phyloP scores from a whole-genome alignment of 2,113 vertebrate species.

The Progne subis region DNA sequence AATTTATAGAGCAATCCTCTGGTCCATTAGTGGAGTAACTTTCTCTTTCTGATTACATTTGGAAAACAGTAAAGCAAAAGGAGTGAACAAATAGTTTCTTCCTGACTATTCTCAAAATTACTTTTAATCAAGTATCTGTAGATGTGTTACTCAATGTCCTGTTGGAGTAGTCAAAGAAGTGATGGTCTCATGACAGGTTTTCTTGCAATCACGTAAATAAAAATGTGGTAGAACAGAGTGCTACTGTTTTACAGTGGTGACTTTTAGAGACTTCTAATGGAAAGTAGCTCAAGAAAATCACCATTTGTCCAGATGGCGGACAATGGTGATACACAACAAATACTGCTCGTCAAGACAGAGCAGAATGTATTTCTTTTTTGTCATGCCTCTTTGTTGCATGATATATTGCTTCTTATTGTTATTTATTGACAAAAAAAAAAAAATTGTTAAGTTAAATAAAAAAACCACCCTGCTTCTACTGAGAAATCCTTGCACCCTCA shows the following conservation, averaged over 20 bases:
- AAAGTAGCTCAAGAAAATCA: constrained; percentile 26
- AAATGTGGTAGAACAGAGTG: not conserved
- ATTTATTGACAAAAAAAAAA: not conserved
- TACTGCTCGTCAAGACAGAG: not conserved
- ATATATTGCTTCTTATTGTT: not conserved
- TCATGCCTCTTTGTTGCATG: not conserved
- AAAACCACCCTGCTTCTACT: not conserved
- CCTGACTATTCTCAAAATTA: not conserved
- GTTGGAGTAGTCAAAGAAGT: not conserved
- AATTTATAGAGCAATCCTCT: constrained; percentile 6
- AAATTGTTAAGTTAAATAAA: not conserved
- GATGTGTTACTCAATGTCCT: not conserved
- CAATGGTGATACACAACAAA: not conserved
- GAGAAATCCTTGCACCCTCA: not conserved
- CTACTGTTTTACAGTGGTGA: not conserved
- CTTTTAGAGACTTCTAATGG: not conserved
- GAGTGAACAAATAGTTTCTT: not conserved
- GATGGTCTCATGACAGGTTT: not conserved
- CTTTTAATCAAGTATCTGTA: not conserved
- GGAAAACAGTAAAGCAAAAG: not conserved
- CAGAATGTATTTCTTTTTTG: not conserved
- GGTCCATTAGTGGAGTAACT: not conserved
- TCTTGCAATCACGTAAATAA: not conserved
- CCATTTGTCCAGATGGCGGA: not conserved
- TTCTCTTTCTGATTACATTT: not conserved